Evolutionary conservation across 2,888 invertebrate species (phyloP).

Genomic region (Pocota personata): DNA sequence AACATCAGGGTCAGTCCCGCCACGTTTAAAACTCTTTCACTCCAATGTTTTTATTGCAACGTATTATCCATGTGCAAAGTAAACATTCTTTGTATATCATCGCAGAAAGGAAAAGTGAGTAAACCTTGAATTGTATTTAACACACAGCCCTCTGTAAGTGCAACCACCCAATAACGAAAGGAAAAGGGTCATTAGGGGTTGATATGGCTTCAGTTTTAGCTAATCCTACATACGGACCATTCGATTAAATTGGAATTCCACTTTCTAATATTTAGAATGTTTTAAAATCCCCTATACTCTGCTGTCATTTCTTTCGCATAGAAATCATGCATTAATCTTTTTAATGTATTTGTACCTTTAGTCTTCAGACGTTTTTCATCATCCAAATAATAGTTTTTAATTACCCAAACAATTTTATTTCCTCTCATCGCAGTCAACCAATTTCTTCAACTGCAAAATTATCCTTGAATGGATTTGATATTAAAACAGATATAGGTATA

Average conservation of each 20-base stretch:
- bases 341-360: constrained; percentile 18
- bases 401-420: neutral
- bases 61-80: constrained; percentile 67
- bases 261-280: constrained; percentile 4
- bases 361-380: constrained; percentile 1
- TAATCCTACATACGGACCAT: constrained; percentile 48
- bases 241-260: constrained; percentile 41
- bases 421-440: neutral
- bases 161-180: constrained; percentile 24
- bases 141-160: constrained; percentile 12
- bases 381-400: neutral
- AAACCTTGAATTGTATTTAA: constrained; percentile 52
- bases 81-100: constrained; percentile 59
- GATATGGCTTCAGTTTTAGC: constrained; percentile 1
- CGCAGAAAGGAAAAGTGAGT: constrained; percentile 18
- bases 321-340: constrained; percentile 13
- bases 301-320: neutral
- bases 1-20: constrained; percentile 14
- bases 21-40: constrained; percentile 45
- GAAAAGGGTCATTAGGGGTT: constrained; percentile 49
- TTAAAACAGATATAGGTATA: neutral
- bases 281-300: neutral
- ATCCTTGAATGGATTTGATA: neutral
- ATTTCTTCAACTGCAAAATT: neutral
- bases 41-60: constrained; percentile 55